Evolutionary conservation across 2,888 invertebrate species (phyloP), one percentile per base, ranked within the genome.

Genomic region (Thereva nobilitata): DNA sequence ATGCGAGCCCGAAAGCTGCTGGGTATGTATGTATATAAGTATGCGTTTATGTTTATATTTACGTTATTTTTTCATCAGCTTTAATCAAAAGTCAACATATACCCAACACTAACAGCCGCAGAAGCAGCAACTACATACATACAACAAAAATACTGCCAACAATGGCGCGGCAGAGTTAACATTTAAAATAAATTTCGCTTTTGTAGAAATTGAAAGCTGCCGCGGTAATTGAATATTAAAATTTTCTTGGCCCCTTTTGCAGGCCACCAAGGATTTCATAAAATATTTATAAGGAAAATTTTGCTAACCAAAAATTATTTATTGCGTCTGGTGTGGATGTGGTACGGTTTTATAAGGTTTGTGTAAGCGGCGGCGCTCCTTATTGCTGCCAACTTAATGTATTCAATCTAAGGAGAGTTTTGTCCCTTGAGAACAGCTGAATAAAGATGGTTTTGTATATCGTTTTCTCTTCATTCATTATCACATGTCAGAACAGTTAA

Each of bases 211-310:
- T 64, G 64, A 55, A 64, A 64, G 53, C 64, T 47, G 54, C 44
- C 40, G 45, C 37, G 37, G 54, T 64, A 64, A 64, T 64, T 64
- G 64, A 64, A 64, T 64, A 64, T 64, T 64, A 64, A 64, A 64
- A 64, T 64, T 64, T 64, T 37, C 40, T 47, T 47, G n/a, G 44
- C 64, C 64, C 54, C 45, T 45, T 54, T 42, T 44, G 10, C 34
- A 50, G 50, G 47, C 59, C 50, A 35, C 35, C 50, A 12, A 37
- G 54, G 40, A 55, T 64, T 64, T 64, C 64, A 64, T 64, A 64
- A 64, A 64, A 64, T 64, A 64, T 64, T 64, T 64, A 64, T 64
- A 64, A 64, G 64, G 54, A 49, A 50, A 23, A 61, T 50, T 41
- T 61, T 61, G 23, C 23, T 61, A 50, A 61, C 49, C 61, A 50